Conservation (phyloP, 2,888 invertebrate genomes). For the Drosophila affinis region DNA sequence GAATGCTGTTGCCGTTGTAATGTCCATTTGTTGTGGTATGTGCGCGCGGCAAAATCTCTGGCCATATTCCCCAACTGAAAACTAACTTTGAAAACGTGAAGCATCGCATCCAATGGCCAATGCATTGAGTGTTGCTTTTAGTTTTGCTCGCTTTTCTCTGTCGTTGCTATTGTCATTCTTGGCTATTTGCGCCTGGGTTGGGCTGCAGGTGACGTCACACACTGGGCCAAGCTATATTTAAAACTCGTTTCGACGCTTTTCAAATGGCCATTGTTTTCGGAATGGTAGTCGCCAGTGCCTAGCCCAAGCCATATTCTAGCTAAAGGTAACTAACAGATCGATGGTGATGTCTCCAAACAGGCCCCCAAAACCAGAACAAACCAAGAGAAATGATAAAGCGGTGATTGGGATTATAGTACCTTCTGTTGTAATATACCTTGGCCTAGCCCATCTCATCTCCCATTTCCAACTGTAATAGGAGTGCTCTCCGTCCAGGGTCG, state of each 20-base stretch:
- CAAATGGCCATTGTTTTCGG: slow-evolving; percentile 54
- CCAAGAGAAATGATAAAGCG: neutral
- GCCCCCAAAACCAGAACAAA: neutral
- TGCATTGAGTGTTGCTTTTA: slow-evolving; percentile 35
- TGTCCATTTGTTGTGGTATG: slow-evolving; percentile 48
- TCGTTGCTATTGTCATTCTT: slow-evolving; percentile 50
- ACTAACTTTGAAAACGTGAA: slow-evolving; percentile 55
- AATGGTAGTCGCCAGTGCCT: slow-evolving; percentile 32
- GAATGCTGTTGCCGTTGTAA: slow-evolving; percentile 55
- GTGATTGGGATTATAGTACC: neutral
- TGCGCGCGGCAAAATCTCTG: slow-evolving; percentile 64
- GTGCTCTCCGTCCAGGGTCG: slow-evolving; percentile 11
- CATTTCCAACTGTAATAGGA: slow-evolving; percentile 32
- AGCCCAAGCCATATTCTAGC: slow-evolving; percentile 2
- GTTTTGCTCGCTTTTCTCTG: slow-evolving; percentile 27
- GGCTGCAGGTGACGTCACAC: slow-evolving; percentile 61
- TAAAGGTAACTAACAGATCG: neutral
- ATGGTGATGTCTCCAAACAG: neutral
- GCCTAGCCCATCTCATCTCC: slow-evolving; percentile 2
- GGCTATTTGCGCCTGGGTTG: slow-evolving; percentile 10
- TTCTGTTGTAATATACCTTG: neutral
- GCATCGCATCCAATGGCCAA: slow-evolving; percentile 37
- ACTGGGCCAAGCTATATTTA: slow-evolving; percentile 49
- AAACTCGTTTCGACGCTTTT: slow-evolving; percentile 56
- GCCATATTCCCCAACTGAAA: slow-evolving; percentile 48